Base-by-base conservation (phyloP, 2,797 vertebrate species). In the Avahi laniger region DNA sequence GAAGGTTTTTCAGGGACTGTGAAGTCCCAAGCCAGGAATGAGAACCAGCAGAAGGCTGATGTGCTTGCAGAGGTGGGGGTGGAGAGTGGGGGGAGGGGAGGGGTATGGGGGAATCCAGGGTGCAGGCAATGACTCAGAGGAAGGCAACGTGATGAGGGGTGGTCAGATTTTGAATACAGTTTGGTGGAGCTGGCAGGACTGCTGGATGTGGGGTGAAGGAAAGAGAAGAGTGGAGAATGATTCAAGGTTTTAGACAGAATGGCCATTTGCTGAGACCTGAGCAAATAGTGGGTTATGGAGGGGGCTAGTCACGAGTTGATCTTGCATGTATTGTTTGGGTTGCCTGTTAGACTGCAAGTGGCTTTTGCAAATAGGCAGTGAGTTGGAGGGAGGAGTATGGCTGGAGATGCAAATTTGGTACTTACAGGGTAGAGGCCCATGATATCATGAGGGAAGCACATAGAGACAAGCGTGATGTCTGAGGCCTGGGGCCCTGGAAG, bases 251-350 rank as follows among this genome's bases (percentile, higher is more conserved):
- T 38, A 35, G 57, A 35, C 57, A n/a, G 13, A 48, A 75, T 46
- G 43, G 22, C 52, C 52, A 73, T 46, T 59, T 87, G 52, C 84
- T 87, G 41, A 87, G 69, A 26, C 41, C 69, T 75, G 30, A 87
- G 50, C 12, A 57, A 67, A 1, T n/a, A 78, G 13, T 28, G 9
- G 10, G 43, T 20, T 20, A 6, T 30, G 43, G 33, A 0, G 7
- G 5, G 9, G 4, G 2, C 35, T 54, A 41, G 35, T 41, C 20
- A 17, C 2, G 41, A 18, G 30, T 18, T 48, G 70, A 7, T 30
- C 50, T 20, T 38, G 33, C 43, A 10, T 12, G 4, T 7, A 26
- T 15, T 5, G 7, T 63, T 63, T 75, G 57, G 11, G 20, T 35
- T 9, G 57, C 43, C 57, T 20, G 0, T 20, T 76, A 30, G 86